Evolutionary conservation across 2,888 invertebrate genomes (phyloP).

Genomic region (Sycophila texana): DNA sequence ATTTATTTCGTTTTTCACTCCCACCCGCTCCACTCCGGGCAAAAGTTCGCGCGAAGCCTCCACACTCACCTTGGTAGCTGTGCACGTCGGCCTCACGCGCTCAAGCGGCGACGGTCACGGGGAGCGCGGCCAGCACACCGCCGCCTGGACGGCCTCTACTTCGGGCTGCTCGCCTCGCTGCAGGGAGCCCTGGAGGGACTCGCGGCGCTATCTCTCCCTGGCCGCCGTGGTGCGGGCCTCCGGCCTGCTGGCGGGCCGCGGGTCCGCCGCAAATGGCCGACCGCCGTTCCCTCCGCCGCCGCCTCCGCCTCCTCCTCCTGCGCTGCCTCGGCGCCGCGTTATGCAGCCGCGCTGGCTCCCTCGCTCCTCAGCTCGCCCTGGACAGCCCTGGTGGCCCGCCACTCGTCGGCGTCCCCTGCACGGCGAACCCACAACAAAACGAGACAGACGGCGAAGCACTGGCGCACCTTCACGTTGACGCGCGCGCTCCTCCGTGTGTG

Average conservation of each 20-base stretch:
- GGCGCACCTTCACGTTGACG: too few species aligned
- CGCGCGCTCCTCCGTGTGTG: too few species aligned
- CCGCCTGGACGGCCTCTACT: too few species aligned
- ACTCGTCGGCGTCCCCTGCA: too few species aligned
- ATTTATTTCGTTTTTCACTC: too few species aligned
- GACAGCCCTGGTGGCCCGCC: too few species aligned
- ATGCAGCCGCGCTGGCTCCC: too few species aligned
- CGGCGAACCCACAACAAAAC: background rate
- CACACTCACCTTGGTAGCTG: conserved; percentile 49
- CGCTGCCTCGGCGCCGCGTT: too few species aligned
- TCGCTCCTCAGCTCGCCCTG: too few species aligned
- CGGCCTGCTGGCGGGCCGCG: background rate
- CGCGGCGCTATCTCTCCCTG: background rate
- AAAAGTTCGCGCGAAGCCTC: too few species aligned
- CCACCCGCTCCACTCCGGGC: background rate
- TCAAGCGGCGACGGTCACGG: conserved; percentile 1
- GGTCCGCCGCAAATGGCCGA: background rate
- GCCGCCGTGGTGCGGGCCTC: background rate
- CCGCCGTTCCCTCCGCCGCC: background rate
- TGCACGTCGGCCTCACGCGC: conserved; percentile 40
- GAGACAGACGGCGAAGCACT: background rate
- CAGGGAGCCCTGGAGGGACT: conserved; percentile 35
- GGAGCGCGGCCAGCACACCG: conserved; percentile 12
- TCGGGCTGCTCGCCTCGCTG: conserved; percentile 2
- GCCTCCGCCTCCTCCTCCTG: too few species aligned